Evolutionary conservation across 2,888 invertebrate genomes (phyloP), one percentile per base, ranked within the genome.

Genomic region (Pheosia gnoma): DNA sequence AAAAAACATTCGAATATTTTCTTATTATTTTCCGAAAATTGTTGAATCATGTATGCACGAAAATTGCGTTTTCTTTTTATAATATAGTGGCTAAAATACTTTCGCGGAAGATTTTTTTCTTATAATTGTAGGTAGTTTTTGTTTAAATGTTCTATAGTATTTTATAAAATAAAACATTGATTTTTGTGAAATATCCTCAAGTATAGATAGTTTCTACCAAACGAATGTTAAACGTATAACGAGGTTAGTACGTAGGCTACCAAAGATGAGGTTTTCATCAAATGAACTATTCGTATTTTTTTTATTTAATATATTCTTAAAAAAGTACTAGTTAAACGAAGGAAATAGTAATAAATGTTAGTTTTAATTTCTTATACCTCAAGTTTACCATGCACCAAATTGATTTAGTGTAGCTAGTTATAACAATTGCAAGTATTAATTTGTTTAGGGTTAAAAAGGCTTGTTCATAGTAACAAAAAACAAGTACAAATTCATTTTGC

Each of bases 321-420:
- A 78, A 78, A 64, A 73, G 72, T 70, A 76, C 47, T 70, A 77
- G 71, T 76, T 82, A 67, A 75, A 67, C 64, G 70, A 55, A 67
- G 72, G 72, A 72, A 70, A 75, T 75, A 74, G 75, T 70, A 64
- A 57, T 67, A 39, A 61, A 51, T n/a, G 0, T 52, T 75, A 77
- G 70, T 60, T 70, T 72, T 59, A 72, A 78, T 78, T 81, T 80
- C 82, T 79, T 86, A 89, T 93, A 93, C 93, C 93, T 93, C 93
- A 93, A 87, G 92, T 88, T 93, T 93, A 93, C 93, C 92, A 90
- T 79, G 90, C 93, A 93, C 93, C 92, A 93, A 93, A 93, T 87
- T 83, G 78, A 80, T 84, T 86, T 86, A 88, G 87, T 86, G 81
- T 87, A 87, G 88, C 75, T 88, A 88, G 83, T 78, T 79, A 70